phyloP scores from a whole-genome alignment of 35 echinoderm and acorn worm species.

The Amphiura filiformis region DNA sequence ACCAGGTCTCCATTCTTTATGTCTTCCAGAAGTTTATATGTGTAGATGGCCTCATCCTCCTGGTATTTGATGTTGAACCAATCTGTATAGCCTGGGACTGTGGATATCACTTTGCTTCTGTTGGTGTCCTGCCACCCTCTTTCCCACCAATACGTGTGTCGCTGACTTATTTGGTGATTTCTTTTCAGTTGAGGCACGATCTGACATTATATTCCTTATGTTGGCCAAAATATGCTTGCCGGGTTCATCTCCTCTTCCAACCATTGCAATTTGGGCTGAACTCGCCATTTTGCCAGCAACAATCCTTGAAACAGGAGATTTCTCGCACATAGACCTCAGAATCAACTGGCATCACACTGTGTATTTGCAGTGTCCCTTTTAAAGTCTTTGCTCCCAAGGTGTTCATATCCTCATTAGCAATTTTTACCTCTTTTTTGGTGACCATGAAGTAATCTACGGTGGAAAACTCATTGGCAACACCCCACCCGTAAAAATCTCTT shows the following conservation, averaged over 20 bases:
- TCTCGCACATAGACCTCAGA: background rate
- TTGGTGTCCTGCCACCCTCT: background rate
- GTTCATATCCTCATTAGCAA: slow-evolving; percentile 31
- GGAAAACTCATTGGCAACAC: slow-evolving; percentile 9
- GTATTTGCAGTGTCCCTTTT: background rate
- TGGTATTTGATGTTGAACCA: slow-evolving; percentile 28
- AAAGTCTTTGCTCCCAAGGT: background rate
- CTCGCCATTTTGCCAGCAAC: background rate
- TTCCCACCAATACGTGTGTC: too few relatives aligned
- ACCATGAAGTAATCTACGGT: background rate
- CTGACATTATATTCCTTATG: too few relatives aligned
- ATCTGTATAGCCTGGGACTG: slow-evolving; percentile 19
- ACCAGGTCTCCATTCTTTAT: background rate
- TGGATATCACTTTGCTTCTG: background rate
- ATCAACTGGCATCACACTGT: background rate
- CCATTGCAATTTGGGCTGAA: slow-evolving; percentile 3
- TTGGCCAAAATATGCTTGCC: too few relatives aligned
- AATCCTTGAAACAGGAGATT: background rate
- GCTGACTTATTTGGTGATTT: too few relatives aligned
- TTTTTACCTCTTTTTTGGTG: background rate
- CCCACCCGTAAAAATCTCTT: slow-evolving; percentile 17
- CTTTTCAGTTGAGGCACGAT: too few relatives aligned
- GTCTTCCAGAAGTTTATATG: slow-evolving; percentile 22
- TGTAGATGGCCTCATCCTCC: slow-evolving; percentile 1
- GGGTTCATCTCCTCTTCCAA: too few relatives aligned